phyloP scores from a whole-genome alignment of 2,797 vertebrate species.

The Novumbra hubbsi region DNA sequence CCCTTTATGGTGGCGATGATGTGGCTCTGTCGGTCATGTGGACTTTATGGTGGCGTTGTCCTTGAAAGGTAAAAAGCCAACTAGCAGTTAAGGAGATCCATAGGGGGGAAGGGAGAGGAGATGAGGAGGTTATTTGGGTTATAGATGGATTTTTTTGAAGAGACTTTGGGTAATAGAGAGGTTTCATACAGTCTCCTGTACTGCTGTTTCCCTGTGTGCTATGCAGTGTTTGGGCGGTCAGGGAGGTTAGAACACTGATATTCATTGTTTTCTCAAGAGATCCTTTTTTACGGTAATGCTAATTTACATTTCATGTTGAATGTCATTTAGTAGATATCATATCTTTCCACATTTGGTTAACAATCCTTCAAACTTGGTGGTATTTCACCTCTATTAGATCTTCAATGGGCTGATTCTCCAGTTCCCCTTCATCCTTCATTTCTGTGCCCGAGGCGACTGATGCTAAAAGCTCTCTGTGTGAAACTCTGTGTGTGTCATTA shows the following conservation, averaged over 20 bases:
- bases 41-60: constrained; percentile 51
- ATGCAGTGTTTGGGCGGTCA: neutral
- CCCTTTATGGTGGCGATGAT: constrained; percentile 25
- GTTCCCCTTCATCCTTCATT: too few species aligned
- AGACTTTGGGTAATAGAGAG: neutral
- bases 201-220: neutral
- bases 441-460: too few species aligned
- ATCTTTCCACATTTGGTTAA: neutral
- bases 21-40: too few species aligned
- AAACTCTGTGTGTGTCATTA: neutral
- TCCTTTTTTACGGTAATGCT: neutral
- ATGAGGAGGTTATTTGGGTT: neutral
- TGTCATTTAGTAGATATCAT: neutral
- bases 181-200: neutral
- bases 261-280: neutral
- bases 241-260: neutral
- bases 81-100: constrained; percentile 54
- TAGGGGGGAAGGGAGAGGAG: constrained; percentile 46
- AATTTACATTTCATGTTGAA: neutral
- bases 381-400: too few species aligned
- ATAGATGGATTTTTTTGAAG: neutral
- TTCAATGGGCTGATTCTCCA: too few species aligned
- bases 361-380: too few species aligned
- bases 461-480: constrained; percentile 18
- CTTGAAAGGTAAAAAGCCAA: constrained; percentile 70